Evolutionary conservation across 53 echinoderm and acorn worm species (phyloP).

Genomic region (Echinarachnius parma): DNA sequence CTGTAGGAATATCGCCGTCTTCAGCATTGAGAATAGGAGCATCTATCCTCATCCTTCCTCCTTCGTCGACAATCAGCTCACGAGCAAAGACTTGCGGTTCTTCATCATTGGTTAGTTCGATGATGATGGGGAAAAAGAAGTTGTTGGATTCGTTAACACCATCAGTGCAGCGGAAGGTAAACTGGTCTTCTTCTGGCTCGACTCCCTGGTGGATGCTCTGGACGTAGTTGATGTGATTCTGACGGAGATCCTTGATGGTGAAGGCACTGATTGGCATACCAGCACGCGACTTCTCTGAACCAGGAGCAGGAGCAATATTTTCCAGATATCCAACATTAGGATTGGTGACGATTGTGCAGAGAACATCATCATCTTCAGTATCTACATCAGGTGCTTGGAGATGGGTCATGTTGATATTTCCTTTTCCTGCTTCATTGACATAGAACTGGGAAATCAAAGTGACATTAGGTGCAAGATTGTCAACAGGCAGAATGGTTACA

Average conservation of each 20-base stretch:
- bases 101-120: conserved; percentile 84
- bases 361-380: conserved; percentile 85
- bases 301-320: conserved; percentile 95
- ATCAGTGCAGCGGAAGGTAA: conserved; percentile 85
- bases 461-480: conserved; percentile 86
- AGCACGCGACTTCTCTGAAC: conserved; percentile 93
- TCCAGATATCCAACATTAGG: conserved; percentile 82
- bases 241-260: conserved; percentile 81
- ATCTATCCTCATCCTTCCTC: conserved; percentile 67
- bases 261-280: conserved; percentile 94
- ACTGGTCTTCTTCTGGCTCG: conserved; percentile 85
- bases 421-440: conserved; percentile 79
- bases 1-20: conserved; percentile 71
- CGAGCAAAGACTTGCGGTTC: conserved; percentile 65
- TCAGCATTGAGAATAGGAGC: conserved; percentile 61
- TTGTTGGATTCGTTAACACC: conserved; percentile 73
- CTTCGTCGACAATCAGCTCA: conserved; percentile 73
- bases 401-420: conserved; percentile 64
- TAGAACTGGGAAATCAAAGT: conserved; percentile 54
- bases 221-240: conserved; percentile 98
- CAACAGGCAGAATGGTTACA: conserved; percentile 92
- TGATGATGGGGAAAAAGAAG: conserved; percentile 78
- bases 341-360: conserved; percentile 73
- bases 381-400: conserved; percentile 80
- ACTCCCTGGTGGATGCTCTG: conserved; percentile 77